A percentile compares a stretch with the other conserved stretches of the same genome.
Evolutionary conservation across 2,113 vertebrate species (phyloP).

Genomic region (Chlorodrepanis virens): DNA sequence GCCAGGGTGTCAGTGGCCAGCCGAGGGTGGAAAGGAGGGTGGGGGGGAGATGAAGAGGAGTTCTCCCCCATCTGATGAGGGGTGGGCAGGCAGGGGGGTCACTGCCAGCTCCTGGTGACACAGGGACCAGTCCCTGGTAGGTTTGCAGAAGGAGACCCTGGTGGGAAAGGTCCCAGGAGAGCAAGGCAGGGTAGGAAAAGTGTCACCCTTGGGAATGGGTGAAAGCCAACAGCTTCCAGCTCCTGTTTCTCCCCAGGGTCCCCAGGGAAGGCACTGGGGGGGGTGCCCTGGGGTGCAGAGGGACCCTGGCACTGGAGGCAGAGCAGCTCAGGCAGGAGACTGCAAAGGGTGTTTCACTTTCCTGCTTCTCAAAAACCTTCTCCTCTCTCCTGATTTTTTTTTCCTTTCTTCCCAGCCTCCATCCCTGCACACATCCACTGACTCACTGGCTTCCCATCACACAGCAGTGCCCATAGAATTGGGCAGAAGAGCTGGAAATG

Average conservation of each 20-base stretch:
- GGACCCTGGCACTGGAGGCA: neutral
- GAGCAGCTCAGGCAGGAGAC: neutral
- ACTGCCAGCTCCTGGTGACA: neutral
- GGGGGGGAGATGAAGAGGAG: neutral
- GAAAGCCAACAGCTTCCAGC: neutral
- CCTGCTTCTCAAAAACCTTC: neutral
- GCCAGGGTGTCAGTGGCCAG: neutral
- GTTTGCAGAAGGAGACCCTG: neutral
- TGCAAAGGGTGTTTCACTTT: rapidly evolving
- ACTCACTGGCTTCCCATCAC: neutral
- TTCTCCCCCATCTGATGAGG: rapidly evolving
- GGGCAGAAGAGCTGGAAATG: neutral
- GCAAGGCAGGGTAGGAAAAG: rapidly evolving
- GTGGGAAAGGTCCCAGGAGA: neutral
- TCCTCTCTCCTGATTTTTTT: neutral
- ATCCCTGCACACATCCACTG: neutral
- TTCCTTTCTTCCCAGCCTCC: neutral
- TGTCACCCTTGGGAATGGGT: neutral
- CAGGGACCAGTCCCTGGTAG: rapidly evolving
- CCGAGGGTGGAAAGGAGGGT: neutral
- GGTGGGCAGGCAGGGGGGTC: neutral
- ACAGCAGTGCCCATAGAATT: neutral
- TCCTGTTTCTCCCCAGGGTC: neutral
- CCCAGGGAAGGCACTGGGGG: neutral
- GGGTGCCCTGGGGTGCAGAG: neutral